These are phyloP conservation scores for Rhea americana DNA, from an alignment of 2,113 vertebrate genomes.

Conservation along the genomic window DNA sequence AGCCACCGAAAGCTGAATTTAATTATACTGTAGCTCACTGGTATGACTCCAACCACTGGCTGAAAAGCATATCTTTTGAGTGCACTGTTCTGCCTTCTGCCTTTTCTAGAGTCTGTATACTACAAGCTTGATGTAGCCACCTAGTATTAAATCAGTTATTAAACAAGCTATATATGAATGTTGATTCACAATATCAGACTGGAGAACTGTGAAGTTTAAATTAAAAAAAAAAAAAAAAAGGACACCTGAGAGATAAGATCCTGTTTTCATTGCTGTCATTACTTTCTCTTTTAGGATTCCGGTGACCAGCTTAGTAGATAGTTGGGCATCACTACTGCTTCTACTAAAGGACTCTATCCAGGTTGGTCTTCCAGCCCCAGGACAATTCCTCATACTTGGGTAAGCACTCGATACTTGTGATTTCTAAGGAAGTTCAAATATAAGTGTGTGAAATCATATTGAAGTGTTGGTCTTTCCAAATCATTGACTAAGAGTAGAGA, in stretches of 20 bases:
- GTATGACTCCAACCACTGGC: background rate
- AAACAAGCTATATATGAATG: background rate
- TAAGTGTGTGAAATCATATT: background rate
- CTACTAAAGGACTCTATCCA: conserved; percentile 96
- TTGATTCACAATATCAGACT: background rate
- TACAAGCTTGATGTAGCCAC: background rate
- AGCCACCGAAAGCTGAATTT: background rate
- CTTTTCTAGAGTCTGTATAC: background rate
- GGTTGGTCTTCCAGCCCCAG: conserved; percentile 91
- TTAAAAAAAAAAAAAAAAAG: background rate
- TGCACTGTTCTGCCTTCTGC: background rate
- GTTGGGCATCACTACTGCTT: conserved; percentile 91
- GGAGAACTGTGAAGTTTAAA: background rate
- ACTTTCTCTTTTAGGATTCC: conserved; percentile 83
- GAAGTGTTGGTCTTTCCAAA: background rate
- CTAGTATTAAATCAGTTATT: background rate
- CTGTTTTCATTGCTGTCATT: background rate
- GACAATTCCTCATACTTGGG: conserved; percentile 97
- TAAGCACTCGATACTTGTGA: conserved; percentile 63
- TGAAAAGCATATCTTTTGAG: background rate
- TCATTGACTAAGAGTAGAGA: background rate
- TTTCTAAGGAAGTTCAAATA: background rate
- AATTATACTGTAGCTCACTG: background rate
- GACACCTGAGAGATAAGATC: background rate
- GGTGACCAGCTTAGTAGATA: conserved; percentile 93